Percentiles rank a stretch among this genome's conserved stretches.
These are phyloP conservation scores for Lycorma delicatula DNA, from an alignment of 1,140 invertebrate species.

Conservation along the genomic window DNA sequence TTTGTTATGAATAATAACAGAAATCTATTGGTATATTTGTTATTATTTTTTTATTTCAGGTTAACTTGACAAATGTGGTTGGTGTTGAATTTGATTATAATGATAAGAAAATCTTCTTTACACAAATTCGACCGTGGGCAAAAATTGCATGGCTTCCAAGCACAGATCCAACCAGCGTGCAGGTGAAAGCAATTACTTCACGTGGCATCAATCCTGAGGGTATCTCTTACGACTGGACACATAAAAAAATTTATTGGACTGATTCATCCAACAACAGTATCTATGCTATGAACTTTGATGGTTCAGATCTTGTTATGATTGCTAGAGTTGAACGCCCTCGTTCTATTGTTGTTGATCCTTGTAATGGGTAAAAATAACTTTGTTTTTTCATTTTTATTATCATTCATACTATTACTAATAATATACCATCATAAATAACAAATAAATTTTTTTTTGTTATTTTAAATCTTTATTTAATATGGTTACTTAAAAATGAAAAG, in stretches of 20 bases:
- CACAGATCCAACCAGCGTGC: conserved; percentile 48
- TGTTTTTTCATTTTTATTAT: too few relatives aligned
- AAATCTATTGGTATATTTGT: too few relatives aligned
- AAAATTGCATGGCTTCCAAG: conserved; percentile 72
- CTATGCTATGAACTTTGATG: conserved; percentile 89
- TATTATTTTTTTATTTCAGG: conserved; percentile 38
- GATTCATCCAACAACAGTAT: conserved; percentile 91
- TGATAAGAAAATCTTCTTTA: conserved; percentile 80
- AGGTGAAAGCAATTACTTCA: conserved; percentile 63
- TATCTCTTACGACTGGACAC: conserved; percentile 94
- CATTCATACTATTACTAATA: too few relatives aligned
- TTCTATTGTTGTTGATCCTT: conserved; percentile 94
- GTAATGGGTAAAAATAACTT: conserved; percentile 78
- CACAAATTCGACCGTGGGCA: conserved; percentile 84
- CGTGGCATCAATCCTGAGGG: conserved; percentile 89
- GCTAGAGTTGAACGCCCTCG: conserved; percentile 84
- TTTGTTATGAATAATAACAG: too few relatives aligned
- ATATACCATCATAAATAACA: too few relatives aligned
- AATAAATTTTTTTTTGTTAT: too few relatives aligned
- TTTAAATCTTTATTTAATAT: too few relatives aligned
- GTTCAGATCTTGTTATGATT: conserved; percentile 85
- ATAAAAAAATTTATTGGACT: conserved; percentile 95
- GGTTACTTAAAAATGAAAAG: too few relatives aligned
- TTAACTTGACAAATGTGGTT: conserved; percentile 92
- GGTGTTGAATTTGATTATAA: conserved; percentile 92